These are phyloP conservation scores for Hydrophis major DNA, from an alignment of 2,797 vertebrate species.

Conservation along the genomic window DNA sequence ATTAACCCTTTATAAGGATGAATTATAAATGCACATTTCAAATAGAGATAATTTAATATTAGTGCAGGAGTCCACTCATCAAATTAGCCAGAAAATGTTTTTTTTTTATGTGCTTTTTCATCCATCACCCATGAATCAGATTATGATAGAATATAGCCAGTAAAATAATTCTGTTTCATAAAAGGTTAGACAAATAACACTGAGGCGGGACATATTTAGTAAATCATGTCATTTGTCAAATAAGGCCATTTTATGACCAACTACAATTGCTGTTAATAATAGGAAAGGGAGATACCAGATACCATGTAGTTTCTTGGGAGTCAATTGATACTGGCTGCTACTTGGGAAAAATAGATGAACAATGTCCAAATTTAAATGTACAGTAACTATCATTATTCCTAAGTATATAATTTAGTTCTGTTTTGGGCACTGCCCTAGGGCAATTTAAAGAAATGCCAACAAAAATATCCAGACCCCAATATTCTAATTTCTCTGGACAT, in stretches of 20 bases:
- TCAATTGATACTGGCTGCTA: neutral
- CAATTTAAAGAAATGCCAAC: neutral
- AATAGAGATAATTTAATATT: constrained; percentile 21
- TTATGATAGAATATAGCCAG: neutral
- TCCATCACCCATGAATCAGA: neutral
- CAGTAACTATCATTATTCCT: neutral
- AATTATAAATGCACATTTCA: constrained; percentile 20
- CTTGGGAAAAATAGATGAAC: neutral
- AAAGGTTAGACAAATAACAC: constrained; percentile 6
- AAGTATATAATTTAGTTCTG: neutral
- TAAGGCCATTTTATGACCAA: neutral
- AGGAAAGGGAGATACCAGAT: neutral
- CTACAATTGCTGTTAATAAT: neutral
- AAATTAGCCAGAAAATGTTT: neutral
- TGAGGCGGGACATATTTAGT: neutral
- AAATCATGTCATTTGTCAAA: constrained; percentile 24
- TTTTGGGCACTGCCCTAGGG: neutral
- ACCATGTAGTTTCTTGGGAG: neutral
- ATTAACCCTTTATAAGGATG: constrained; percentile 35
- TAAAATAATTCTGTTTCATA: neutral
- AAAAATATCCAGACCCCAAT: neutral
- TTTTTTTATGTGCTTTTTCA: neutral
- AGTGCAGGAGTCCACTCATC: neutral
- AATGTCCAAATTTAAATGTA: neutral
- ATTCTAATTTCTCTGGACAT: neutral